Evolutionary conservation across 2,888 invertebrate species (phyloP), one percentile per base, ranked within the genome.

Genomic region (Rhamphomyia laevipes): DNA sequence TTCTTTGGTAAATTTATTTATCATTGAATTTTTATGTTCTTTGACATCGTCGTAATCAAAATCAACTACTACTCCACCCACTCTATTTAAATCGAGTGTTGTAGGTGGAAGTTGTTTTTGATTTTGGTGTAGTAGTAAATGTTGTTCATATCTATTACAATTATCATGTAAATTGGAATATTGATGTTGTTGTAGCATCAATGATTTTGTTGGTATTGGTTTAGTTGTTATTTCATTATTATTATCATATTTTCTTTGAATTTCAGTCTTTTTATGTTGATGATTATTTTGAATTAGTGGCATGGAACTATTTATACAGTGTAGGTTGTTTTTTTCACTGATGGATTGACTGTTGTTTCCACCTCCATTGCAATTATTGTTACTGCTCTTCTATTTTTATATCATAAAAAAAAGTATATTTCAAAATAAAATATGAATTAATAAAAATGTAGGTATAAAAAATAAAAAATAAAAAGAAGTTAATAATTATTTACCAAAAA

Each of bases 301-400:
- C 18, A 40, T 40, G 7, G 40, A 52, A 63, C 63, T 61, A 64
- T 50, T 44, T 46, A 38, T 44, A 46, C 47, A 54, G 48, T 52
- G 51, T 52, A 53, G 55, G 52, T 53, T 44, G 51, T 12, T 50
- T 33, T 41, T 47, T 7, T 16, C 35, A 16, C 23, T 27, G 33
- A 27, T 27, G 33, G 7, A 16, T 15, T 4, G 13, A 33, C 7
- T 38, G 9, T 15, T 44, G 10, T 6, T 44, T 3, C 31, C 27
- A 31, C 31, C 31, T n/a, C 15, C 44, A 23, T 31, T 31, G 4
- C 35, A 13, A 42, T 37, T 40, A 15, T 12, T 37, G 12, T 33
- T 33, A 16, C 61, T 66, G 60, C 67, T 66, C 63, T 66, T 66
- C 65, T 66, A 62, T 62, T 17, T 21, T 2, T 10, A 5, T n/a